Percentiles rank a stretch among this genome's conserved stretches.
Conservation (phyloP, 2,888 invertebrate species). For the Trilocha varians region DNA sequence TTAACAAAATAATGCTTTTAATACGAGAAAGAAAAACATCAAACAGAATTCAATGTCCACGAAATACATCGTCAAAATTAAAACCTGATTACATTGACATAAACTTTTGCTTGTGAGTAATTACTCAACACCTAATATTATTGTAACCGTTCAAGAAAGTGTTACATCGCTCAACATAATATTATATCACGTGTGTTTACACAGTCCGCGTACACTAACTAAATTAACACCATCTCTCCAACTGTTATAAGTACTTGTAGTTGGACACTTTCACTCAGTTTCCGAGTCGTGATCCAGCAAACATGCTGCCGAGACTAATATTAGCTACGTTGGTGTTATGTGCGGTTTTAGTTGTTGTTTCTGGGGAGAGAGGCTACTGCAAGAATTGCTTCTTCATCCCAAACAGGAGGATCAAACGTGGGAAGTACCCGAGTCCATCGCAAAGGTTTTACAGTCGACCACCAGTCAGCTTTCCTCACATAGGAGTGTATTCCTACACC, state of each 20-base stretch:
- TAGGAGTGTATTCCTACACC: slow-evolving; percentile 43
- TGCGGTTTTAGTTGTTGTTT: slow-evolving; percentile 24
- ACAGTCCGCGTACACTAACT: slow-evolving; percentile 32
- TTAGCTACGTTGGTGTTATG: slow-evolving; percentile 21
- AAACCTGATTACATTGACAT: too few relatives aligned
- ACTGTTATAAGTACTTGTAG: slow-evolving; percentile 50
- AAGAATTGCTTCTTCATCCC: slow-evolving; percentile 11
- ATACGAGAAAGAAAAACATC: too few relatives aligned
- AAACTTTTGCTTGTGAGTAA: too few relatives aligned
- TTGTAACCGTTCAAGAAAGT: too few relatives aligned
- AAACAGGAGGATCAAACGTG: slow-evolving; percentile 43
- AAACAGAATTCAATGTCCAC: too few relatives aligned
- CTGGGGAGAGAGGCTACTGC: slow-evolving; percentile 27
- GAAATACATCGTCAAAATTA: too few relatives aligned
- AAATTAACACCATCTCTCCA: slow-evolving; percentile 58
- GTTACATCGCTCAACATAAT: slow-evolving; percentile 18
- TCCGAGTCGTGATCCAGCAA: slow-evolving; percentile 13
- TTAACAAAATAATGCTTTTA: too few relatives aligned
- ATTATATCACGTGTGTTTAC: slow-evolving; percentile 20
- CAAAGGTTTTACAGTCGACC: slow-evolving; percentile 42
- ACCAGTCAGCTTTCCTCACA: slow-evolving; percentile 27
- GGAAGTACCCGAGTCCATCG: slow-evolving; percentile 44
- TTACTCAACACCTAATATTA: too few relatives aligned
- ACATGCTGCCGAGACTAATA: slow-evolving; percentile 7
- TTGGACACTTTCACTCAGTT: slow-evolving; percentile 47